Evolutionary conservation across 2,888 invertebrate species (phyloP), one percentile per base, ranked within the genome.

Genomic region (Scaptomyza cyrtandrae): DNA sequence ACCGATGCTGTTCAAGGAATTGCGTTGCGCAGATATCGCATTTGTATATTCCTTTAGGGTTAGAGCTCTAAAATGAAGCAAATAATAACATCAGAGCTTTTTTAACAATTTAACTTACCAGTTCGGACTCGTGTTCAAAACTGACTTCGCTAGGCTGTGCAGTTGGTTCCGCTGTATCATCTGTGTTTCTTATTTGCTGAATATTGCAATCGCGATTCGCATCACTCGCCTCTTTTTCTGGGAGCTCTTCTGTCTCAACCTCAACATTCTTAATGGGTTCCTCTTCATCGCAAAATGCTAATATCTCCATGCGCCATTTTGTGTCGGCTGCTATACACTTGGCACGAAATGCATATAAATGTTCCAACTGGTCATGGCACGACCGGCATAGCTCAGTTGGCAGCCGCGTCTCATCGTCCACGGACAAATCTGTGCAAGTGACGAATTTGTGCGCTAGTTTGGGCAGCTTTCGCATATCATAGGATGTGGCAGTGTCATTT

Each of bases 391-490:
- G 66, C 6, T 66, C 73, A 24, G 67, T 84, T 13, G 87, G 78
- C 29, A 88, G 9, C 0, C 62, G 37, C 7, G 57, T 16, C 29
- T 65, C 73, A 14, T 65, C 80, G 9, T 50, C 35, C 0, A 88
- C 70, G 0, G 58, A 53, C 31, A 89, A 43, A 7, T 78, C 71
- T 0, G 89, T 87, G 63, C 90, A 90, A 1, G 67, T 53, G 5
- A 64, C 71, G 19, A 90, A 78, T 61, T 90, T 91, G 9, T 78
- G 74, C 11, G 75, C 82, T 29, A 90, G 50, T 13, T 80, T 72
- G 0, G 75, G 58, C 5, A 75, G 70, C 3, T 78, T 57, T 1
- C 76, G 66, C 59, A 86, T 56, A 27, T 84, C 82, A n/a, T 68
- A 86, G n/a, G 24, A 10, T 41, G 16, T 41, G 6, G 16, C 37